phyloP scores from a whole-genome alignment of 1,140 invertebrate species.

The Micrasema longulum region DNA sequence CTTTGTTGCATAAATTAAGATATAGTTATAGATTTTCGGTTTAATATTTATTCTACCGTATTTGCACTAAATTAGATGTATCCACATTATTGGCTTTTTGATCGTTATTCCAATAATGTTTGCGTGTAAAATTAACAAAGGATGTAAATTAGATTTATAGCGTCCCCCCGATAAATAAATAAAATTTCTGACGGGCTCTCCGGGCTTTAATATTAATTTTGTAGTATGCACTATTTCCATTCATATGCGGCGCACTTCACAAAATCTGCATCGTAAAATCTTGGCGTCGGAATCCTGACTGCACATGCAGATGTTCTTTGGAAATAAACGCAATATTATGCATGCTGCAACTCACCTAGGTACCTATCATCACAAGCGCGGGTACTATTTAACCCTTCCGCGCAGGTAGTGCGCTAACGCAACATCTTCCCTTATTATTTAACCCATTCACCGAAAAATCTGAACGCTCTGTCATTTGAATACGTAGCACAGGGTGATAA shows the following conservation, averaged over 20 bases:
- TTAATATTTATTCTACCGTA: too few species aligned
- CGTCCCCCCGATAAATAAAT: too few species aligned
- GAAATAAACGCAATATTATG: slow-evolving; percentile 20
- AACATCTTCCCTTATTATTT: slow-evolving; percentile 29
- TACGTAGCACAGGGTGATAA: slow-evolving; percentile 8
- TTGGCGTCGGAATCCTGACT: neutral
- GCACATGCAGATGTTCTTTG: slow-evolving; percentile 21
- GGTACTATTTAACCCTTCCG: slow-evolving; percentile 12
- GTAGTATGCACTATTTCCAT: too few species aligned
- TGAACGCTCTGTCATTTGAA: slow-evolving; percentile 13
- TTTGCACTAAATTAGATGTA: too few species aligned
- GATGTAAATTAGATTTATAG: too few species aligned
- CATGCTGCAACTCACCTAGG: slow-evolving; percentile 17
- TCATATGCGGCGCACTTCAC: neutral
- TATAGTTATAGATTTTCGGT: too few species aligned
- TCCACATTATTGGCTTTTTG: too few species aligned
- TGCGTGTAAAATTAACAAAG: too few species aligned
- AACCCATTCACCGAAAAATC: slow-evolving; percentile 19
- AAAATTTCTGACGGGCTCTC: too few species aligned
- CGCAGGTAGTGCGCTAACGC: slow-evolving; percentile 5
- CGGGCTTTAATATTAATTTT: too few species aligned
- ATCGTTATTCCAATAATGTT: too few species aligned
- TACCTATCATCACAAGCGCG: neutral
- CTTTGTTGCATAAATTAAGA: too few species aligned
- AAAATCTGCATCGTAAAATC: neutral